These are phyloP conservation scores for Chiroxiphia lanceolata DNA, from an alignment of 2,797 vertebrate species.

Conservation along the genomic window DNA sequence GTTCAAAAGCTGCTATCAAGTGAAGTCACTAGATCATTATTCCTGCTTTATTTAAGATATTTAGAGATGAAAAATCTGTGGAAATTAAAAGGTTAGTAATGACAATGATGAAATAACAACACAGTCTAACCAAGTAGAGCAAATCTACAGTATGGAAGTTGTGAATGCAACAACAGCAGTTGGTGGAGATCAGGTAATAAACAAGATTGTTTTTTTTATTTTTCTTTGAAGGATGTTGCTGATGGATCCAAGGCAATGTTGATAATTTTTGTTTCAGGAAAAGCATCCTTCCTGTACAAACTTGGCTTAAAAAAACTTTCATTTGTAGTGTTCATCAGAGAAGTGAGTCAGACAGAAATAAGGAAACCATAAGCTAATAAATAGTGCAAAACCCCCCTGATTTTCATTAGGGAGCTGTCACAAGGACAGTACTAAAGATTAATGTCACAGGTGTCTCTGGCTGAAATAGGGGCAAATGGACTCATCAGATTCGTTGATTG, in stretches of 20 bases:
- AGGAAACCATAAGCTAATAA: neutral
- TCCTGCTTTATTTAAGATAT: neutral
- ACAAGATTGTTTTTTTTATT: neutral
- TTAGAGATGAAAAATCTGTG: neutral
- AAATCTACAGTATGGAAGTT: neutral
- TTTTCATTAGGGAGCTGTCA: neutral
- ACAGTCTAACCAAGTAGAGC: neutral
- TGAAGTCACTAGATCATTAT: neutral
- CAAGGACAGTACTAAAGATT: neutral
- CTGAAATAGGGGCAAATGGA: neutral
- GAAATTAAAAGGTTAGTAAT: neutral
- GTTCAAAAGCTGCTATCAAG: neutral
- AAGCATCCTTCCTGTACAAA: neutral
- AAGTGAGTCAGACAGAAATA: neutral
- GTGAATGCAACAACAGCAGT: neutral
- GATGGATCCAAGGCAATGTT: neutral
- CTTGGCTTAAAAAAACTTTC: neutral
- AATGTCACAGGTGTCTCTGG: neutral
- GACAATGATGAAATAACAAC: neutral
- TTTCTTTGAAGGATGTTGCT: neutral
- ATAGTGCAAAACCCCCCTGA: neutral
- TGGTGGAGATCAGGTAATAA: neutral
- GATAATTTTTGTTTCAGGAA: neutral
- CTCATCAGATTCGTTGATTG: neutral
- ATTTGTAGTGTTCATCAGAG: neutral